Base-by-base conservation (phyloP, 1,140 invertebrate genomes). In the Tribolium madens region DNA sequence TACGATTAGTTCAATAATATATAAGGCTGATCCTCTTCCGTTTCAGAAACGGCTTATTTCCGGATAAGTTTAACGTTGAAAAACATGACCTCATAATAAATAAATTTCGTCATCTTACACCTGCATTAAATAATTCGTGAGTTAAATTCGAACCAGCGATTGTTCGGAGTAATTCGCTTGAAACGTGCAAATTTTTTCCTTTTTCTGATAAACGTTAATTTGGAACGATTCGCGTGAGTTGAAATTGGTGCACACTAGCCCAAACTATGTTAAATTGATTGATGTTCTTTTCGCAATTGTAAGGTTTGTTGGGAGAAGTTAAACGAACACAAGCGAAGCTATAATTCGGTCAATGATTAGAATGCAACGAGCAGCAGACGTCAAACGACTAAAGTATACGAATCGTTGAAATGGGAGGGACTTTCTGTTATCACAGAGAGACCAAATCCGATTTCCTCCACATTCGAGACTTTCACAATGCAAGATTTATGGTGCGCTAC, bases 331-430 rank as follows among this genome's bases (percentile, higher is more conserved):
- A 26, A 42, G 68, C 68, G 31, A 52, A 31, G 46, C 50, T 72
- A 52, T 72, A 72, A 72, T 72, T 72, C 70, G 50, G 18, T 48
- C 21, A 31, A 72, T 72, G 70, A 72, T 72, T 72, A 72, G 70
- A 72, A 72, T 72, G 70, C 70, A 72, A 14, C 46, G 26, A 72
- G 70, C 70, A 52, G 18, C 70, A 52, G 47, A 72, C 70, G 50
- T 72, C 46, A 50, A 72, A 72, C 46, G 70, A 48, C 46, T 31
- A 14, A 72, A 72, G 50, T 72, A 72, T 72, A 72, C 70, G 70
- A 33, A 72, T 72, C 70, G 18, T 12, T 72, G 47, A 72, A 72
- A 72, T 26, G 46, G 47, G 70, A 7, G 69, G 70, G 70, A 50
- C 46, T 72, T 72, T 72, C 15, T 72, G 42, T 17, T 72, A 72